phyloP scores from a whole-genome alignment of 2,113 vertebrate genomes.

The Rattus rattus region DNA sequence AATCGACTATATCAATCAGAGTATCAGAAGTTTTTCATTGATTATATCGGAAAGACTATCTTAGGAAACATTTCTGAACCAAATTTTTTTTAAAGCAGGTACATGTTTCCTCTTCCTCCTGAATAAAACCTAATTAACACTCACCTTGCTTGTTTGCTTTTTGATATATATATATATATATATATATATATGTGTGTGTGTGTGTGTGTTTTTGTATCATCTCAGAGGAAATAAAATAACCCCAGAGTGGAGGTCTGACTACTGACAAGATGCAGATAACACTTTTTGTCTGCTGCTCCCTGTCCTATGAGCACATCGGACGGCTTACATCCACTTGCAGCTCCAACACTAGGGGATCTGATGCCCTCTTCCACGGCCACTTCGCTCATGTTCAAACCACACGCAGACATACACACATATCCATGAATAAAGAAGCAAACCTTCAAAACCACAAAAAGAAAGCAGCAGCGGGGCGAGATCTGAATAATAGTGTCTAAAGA shows the following conservation, averaged over 20 bases:
- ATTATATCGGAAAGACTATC: background rate
- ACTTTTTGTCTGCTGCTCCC: background rate
- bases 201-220: background rate
- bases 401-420: background rate
- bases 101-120: background rate
- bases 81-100: background rate
- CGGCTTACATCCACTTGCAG: background rate
- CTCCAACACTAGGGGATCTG: background rate
- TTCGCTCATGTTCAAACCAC: background rate
- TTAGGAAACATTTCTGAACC: background rate
- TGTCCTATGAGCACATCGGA: background rate
- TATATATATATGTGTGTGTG: background rate
- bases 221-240: background rate
- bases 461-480: background rate
- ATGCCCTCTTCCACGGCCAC: background rate
- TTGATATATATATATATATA: background rate
- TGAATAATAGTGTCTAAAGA: background rate
- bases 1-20: background rate
- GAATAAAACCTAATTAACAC: constrained; percentile 27
- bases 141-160: background rate
- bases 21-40: background rate
- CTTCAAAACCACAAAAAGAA: background rate
- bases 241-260: background rate
- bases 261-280: too few relatives aligned
- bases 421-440: background rate